phyloP scores from a whole-genome alignment of 1,140 invertebrate genomes.

The Eubasilissa regina region DNA sequence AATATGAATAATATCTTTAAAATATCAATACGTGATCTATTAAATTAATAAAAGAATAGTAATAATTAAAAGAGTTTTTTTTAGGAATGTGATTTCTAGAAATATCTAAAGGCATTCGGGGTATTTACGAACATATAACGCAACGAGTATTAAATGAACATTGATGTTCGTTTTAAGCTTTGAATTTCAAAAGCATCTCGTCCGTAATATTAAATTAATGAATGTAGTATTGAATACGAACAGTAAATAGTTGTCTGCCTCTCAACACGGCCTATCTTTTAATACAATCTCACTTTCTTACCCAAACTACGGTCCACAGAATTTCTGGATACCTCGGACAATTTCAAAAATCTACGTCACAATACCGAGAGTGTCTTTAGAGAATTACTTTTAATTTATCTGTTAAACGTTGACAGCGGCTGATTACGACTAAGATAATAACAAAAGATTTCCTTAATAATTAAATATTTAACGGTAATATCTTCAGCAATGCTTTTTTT shows the following conservation, averaged over 20 bases:
- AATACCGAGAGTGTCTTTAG: background rate
- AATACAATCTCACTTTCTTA: constrained; percentile 32
- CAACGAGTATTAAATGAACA: constrained; percentile 17
- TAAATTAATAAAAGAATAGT: too few species aligned
- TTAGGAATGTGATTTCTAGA: background rate
- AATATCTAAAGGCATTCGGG: background rate
- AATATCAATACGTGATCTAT: too few species aligned
- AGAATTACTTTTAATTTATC: background rate
- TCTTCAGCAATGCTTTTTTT: too few species aligned
- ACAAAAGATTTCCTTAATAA: too few species aligned
- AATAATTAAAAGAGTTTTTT: background rate
- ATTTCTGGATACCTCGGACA: background rate
- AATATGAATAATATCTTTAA: too few species aligned
- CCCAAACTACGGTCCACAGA: constrained; percentile 3
- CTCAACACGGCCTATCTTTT: constrained; percentile 34
- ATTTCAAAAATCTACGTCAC: background rate
- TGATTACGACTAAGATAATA: background rate
- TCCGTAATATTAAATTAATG: constrained; percentile 40
- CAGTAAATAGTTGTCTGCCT: constrained; percentile 34
- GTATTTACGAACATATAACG: background rate
- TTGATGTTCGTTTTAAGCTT: background rate
- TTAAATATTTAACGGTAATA: too few species aligned
- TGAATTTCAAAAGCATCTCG: background rate
- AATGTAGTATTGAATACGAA: background rate
- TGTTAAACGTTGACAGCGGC: background rate